Base-by-base conservation (phyloP, 2,888 invertebrate genomes). In the Antheraea yamamai region DNA sequence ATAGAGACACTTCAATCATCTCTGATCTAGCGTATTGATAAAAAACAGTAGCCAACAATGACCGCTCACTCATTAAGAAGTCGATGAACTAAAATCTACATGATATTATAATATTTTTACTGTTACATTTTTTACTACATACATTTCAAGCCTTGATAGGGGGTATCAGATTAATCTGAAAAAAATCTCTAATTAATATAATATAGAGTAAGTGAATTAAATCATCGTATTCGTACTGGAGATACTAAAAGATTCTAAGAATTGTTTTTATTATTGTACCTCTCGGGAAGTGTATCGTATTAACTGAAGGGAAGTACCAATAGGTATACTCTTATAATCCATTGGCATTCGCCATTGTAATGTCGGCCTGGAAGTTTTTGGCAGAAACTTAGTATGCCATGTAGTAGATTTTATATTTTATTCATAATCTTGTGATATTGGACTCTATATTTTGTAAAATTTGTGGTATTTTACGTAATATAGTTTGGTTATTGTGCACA, bases 71-170 rank as follows among this genome's bases (percentile, higher is more conserved):
- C 39, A 70, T 70, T 39, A 39, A 70, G 39, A 39, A 39, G 70
- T 70, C 70, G 39, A 70, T 70, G 70, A 70, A 70, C 70, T 70
- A 70, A 70, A 70, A 70, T 70, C 70, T 39, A 70, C 39, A 39
- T 70, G 70, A 70, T 70, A 70, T 70, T 70, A 66, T 66, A 30
- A 66, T 66, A 66, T 70, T 39, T 70, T 39, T 70, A 70, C 70
- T 70, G 70, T 70, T 70, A 70, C 23, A 70, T 39, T 70, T 70
- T 70, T 70, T 70, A 70, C 39, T 39, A 35, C 39, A 39, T 39
- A 35, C 39, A 39, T 70, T 39, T 39, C n/a, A 35, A 70, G n/a
- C 70, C 70, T 70, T 70, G 39, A 70, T 70, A 35, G n/a, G 39
- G 39, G 35, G 70, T 70, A 70, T 70, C 70, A 39, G 18, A 39